phyloP scores from a whole-genome alignment of 2,888 invertebrate species.

The Dysmachus trigonus region DNA sequence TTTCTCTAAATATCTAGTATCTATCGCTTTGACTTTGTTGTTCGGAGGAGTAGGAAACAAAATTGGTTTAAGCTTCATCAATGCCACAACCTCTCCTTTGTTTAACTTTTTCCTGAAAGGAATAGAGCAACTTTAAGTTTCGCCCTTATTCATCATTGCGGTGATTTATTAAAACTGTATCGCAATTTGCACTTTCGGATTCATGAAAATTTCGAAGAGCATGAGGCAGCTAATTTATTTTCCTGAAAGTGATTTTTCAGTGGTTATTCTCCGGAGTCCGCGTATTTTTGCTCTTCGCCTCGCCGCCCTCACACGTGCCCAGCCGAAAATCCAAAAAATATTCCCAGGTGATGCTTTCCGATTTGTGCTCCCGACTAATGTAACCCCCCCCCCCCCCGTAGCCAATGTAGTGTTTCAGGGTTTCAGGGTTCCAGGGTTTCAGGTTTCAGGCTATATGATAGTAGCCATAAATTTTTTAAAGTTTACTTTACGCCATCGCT shows the following conservation, averaged over 20 bases:
- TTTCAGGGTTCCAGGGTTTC: neutral
- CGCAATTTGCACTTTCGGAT: slow-evolving; percentile 31
- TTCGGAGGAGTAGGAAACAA: neutral
- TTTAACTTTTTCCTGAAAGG: neutral
- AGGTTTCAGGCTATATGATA: slow-evolving; percentile 6
- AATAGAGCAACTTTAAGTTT: neutral
- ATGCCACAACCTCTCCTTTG: neutral
- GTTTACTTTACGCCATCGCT: slow-evolving; percentile 39
- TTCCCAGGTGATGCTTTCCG: neutral
- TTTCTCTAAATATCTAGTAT: neutral
- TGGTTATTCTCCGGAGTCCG: neutral
- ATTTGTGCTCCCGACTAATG: neutral
- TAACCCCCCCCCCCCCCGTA: too few species aligned
- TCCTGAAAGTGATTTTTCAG: slow-evolving; percentile 26
- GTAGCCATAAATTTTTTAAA: slow-evolving; percentile 32
- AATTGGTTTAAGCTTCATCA: neutral
- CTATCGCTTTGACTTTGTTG: neutral
- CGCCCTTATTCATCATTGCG: neutral
- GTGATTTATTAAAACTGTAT: neutral
- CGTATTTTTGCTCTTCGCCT: too few species aligned
- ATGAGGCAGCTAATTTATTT: neutral
- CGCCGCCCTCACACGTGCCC: neutral
- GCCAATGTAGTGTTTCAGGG: neutral
- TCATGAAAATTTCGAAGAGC: slow-evolving; percentile 23
- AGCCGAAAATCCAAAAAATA: neutral